Evolutionary conservation across 2,113 vertebrate species (phyloP), one percentile per base, ranked within the genome.

Genomic region (Mastomys natalensis): DNA sequence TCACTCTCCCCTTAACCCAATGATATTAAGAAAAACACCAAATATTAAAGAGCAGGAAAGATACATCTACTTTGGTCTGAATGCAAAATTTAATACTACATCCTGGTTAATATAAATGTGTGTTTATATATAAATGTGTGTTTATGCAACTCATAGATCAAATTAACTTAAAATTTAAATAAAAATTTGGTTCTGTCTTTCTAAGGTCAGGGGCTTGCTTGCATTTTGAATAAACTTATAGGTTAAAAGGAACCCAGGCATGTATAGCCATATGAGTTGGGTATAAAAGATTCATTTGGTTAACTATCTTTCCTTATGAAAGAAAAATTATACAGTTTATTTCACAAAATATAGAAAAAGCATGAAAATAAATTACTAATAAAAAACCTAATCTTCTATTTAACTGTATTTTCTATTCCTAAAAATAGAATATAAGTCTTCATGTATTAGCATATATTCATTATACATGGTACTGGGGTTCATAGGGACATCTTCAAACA

Each of bases 121-220:
- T n/a, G n/a, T n/a, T n/a, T n/a, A n/a, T n/a, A n/a, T n/a, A n/a
- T n/a, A n/a, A n/a, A n/a, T n/a, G n/a, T n/a, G n/a, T 93, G 88
- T 96, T 97, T 95, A 96, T 72, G 97, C 82, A 96, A 93, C 62
- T 62, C 76, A 78, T 10, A 55, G 43, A 90, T 84, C 96, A 97
- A 96, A 95, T 89, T 94, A 95, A 95, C 95, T 97, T 97, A 95
- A 92, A 94, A 95, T 97, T 97, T 97, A 96, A 97, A 91, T 95
- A 95, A 97, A 92, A 94, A 88, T 95, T 81, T 92, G 31, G 58
- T 89, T 91, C 26, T 88, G 64, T 51, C 24, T 60, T 92, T 84
- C 64, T 94, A 12, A 53, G 81, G 43, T 53, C 0, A 19, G 12
- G 45, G 70, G n/a, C 17, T 89, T 88, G n/a, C 51, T 53, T 64